A percentile compares a stretch with the other conserved stretches of the same genome.
phyloP scores from a whole-genome alignment of 2,888 invertebrate species.

The Coleophora flavipennella region DNA sequence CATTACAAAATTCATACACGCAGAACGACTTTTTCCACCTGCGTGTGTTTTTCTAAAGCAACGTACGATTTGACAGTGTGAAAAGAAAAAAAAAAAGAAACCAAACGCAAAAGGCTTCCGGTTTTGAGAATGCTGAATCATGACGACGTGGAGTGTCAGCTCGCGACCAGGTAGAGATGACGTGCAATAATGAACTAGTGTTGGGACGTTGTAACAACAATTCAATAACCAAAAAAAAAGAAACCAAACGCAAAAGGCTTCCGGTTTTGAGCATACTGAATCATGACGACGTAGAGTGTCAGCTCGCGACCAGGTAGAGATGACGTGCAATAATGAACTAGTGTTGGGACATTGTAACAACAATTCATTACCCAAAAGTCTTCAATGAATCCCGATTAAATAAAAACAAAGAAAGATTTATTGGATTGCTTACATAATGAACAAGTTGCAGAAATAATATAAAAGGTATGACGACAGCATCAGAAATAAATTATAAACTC shows the following conservation, averaged over 20 bases:
- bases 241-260: conserved; percentile 62
- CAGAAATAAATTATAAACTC: too few species aligned
- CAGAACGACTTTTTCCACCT: too few species aligned
- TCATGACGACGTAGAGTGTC: conserved; percentile 54
- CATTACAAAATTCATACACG: too few species aligned
- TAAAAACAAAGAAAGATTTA: too few species aligned
- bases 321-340: conserved; percentile 62
- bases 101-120: conserved; percentile 64
- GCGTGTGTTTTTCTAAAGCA: too few species aligned
- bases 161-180: conserved; percentile 47
- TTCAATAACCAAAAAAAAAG: conserved; percentile 41
- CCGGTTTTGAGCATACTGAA: conserved; percentile 66
- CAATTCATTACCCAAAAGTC: conserved; percentile 22
- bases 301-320: conserved; percentile 41
- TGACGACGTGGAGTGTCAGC: conserved; percentile 47
- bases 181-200: conserved; percentile 59
- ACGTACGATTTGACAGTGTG: conserved; percentile 44
- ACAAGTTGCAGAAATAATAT: too few species aligned
- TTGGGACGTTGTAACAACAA: conserved; percentile 5
- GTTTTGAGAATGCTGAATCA: conserved; percentile 68
- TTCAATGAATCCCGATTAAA: too few species aligned
- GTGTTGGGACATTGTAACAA: conserved; percentile 16
- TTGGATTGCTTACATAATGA: too few species aligned
- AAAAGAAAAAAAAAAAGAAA: conserved; percentile 59
- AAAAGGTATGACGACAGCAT: too few species aligned